Percentiles rank a stretch among this genome's conserved stretches.
phyloP scores from a whole-genome alignment of 2,113 vertebrate species.

The Pygoscelis antarcticus region DNA sequence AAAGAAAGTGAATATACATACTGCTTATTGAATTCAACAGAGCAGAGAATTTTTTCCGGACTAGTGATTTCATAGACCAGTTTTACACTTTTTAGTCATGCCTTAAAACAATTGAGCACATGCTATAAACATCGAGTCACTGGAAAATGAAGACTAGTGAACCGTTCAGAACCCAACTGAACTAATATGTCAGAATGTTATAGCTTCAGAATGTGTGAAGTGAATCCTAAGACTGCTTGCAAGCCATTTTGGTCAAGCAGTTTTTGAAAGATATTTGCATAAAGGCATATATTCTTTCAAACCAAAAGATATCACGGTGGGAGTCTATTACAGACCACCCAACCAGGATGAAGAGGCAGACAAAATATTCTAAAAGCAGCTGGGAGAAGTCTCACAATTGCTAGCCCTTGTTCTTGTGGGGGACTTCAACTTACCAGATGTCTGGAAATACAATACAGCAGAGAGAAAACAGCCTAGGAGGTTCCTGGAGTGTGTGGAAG shows the following conservation, averaged over 20 bases:
- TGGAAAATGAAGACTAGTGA: constrained; percentile 69
- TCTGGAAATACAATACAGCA: too few relatives aligned
- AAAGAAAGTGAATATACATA: constrained; percentile 59
- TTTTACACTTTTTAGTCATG: constrained; percentile 75
- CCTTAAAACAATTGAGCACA: constrained; percentile 77
- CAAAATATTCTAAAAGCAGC: too few relatives aligned
- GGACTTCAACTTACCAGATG: too few relatives aligned
- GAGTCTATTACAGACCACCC: too few relatives aligned
- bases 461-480: too few relatives aligned
- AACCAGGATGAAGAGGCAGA: too few relatives aligned
- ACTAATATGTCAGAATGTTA: constrained; percentile 61
- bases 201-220: constrained; percentile 53
- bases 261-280: constrained; percentile 58
- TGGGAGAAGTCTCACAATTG: too few relatives aligned
- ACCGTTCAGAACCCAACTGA: constrained; percentile 57
- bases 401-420: too few relatives aligned
- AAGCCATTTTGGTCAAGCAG: constrained; percentile 15
- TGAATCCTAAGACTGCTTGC: constrained; percentile 64
- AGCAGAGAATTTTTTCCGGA: constrained; percentile 71
- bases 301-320: neutral
- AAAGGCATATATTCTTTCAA: constrained; percentile 26
- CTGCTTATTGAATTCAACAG: constrained; percentile 56
- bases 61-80: constrained; percentile 53
- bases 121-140: constrained; percentile 60
- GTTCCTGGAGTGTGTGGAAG: too few relatives aligned